phyloP scores from a whole-genome alignment of 1,140 invertebrate species.

The Drosophila asahinai region DNA sequence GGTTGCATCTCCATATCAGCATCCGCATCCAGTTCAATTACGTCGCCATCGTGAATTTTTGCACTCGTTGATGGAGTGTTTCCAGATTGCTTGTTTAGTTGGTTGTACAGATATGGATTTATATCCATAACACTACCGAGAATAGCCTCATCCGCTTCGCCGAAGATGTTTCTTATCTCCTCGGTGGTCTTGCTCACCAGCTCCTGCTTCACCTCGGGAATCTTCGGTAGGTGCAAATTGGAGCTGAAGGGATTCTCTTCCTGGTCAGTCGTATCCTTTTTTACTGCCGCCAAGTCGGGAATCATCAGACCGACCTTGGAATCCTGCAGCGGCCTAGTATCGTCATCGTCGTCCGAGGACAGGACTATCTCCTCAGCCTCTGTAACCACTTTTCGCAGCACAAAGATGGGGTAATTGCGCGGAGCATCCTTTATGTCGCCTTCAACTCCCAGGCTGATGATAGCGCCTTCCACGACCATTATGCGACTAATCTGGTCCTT shows the following conservation, averaged over 20 bases:
- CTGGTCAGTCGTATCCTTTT: not conserved
- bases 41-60: conserved; percentile 55
- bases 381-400: conserved; percentile 26
- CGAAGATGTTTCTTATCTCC: conserved; percentile 67
- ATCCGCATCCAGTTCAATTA: conserved; percentile 42
- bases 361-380: conserved; percentile 17
- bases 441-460: conserved; percentile 52
- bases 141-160: conserved; percentile 59
- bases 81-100: not conserved
- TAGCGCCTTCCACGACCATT: conserved; percentile 17
- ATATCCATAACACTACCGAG: conserved; percentile 40
- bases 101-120: conserved; percentile 61
- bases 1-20: not conserved
- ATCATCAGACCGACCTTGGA: not conserved
- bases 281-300: not conserved
- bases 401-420: conserved; percentile 37
- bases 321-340: not conserved
- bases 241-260: not conserved
- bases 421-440: not conserved
- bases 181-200: conserved; percentile 34
- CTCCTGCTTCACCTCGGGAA: conserved; percentile 63
- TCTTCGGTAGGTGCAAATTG: conserved; percentile 59
- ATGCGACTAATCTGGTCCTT: not conserved
- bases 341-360: conserved; percentile 26
- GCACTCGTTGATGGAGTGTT: not conserved